Conservation (phyloP, 2,888 invertebrate species). For the Eurytoma californica region DNA sequence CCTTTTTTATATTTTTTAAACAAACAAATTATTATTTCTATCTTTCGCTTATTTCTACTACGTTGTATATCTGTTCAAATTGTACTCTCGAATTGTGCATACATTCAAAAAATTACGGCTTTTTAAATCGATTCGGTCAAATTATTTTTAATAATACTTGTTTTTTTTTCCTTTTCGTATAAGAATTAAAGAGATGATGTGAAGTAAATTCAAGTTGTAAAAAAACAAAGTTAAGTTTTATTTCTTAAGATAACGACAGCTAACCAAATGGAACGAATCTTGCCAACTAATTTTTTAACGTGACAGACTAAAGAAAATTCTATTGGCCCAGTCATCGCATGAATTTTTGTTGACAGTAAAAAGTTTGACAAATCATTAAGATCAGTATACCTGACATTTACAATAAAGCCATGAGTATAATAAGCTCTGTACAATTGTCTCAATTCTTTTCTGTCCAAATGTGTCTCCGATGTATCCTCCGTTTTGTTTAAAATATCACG, state of each 20-base stretch:
- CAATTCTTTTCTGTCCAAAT: conserved; percentile 68
- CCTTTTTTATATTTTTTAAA: too few species aligned
- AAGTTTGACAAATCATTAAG: conserved; percentile 65
- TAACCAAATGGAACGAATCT: conserved; percentile 69
- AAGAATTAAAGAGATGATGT: too few species aligned
- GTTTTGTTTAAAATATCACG: conserved; percentile 64
- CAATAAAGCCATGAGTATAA: conserved; percentile 70
- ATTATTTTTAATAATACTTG: too few species aligned
- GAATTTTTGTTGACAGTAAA: conserved; percentile 68
- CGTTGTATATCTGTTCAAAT: too few species aligned
- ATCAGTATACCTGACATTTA: conserved; percentile 66
- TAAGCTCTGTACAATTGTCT: conserved; percentile 70
- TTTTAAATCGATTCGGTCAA: too few species aligned
- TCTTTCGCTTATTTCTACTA: too few species aligned
- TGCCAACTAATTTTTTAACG: conserved; percentile 68
- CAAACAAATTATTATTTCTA: too few species aligned
- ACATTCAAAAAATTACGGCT: too few species aligned
- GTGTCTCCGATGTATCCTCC: conserved; percentile 59
- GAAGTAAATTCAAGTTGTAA: background rate
- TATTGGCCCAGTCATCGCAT: conserved; percentile 68
- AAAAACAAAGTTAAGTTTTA: conserved; percentile 53
- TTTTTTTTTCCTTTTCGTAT: too few species aligned
- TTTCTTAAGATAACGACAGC: conserved; percentile 68
- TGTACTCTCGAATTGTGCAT: too few species aligned
- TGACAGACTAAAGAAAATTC: conserved; percentile 70